Evolutionary conservation across 2,797 vertebrate species (phyloP).

Genomic region (Anguilla pacifica): DNA sequence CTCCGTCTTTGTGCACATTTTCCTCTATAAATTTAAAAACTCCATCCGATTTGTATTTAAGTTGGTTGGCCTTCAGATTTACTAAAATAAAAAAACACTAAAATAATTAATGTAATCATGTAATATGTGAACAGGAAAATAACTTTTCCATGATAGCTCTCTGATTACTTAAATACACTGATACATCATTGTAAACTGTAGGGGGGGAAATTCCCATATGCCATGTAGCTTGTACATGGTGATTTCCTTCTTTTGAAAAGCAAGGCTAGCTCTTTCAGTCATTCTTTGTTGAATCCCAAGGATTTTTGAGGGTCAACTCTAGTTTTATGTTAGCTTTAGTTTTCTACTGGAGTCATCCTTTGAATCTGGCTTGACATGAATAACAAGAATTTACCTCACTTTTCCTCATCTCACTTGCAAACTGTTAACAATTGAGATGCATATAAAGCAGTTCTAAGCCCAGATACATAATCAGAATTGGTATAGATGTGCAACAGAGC

Average conservation of each 20-base stretch:
- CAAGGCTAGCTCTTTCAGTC: not conserved
- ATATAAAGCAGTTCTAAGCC: constrained; percentile 49
- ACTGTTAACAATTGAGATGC: constrained; percentile 50
- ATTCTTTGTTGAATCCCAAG: not conserved
- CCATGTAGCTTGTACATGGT: constrained; percentile 25
- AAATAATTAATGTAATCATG: too few species aligned
- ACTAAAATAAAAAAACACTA: too few species aligned
- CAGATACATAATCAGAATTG: constrained; percentile 49
- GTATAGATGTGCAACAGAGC: constrained; percentile 12
- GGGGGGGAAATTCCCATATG: too few species aligned
- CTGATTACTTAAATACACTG: not conserved
- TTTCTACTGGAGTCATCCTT: not conserved
- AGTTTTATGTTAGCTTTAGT: too few species aligned
- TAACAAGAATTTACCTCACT: not conserved
- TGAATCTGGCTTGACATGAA: not conserved
- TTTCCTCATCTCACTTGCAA: constrained; percentile 22
- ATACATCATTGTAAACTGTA: constrained; percentile 49
- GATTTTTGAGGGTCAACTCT: not conserved
- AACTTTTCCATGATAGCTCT: too few species aligned
- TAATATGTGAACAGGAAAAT: too few species aligned
- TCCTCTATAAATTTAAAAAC: too few species aligned
- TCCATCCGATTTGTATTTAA: too few species aligned
- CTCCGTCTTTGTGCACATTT: too few species aligned
- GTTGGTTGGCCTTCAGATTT: too few species aligned
- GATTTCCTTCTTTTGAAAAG: not conserved